Conservation (phyloP, 2,113 vertebrate genomes). For the Cyrtonyx montezumae region DNA sequence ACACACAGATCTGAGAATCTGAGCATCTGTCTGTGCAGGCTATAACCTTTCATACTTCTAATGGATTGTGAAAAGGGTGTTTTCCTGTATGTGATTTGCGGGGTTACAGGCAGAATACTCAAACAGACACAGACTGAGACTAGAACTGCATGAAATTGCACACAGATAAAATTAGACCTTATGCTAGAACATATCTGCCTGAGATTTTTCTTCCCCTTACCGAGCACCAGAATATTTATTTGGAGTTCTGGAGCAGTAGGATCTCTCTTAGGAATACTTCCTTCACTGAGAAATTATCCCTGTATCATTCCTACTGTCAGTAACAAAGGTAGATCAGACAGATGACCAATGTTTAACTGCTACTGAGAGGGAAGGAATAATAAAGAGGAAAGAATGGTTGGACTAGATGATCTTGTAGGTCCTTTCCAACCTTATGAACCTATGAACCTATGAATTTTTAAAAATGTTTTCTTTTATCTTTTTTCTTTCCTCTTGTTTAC, state of each 20-base stretch:
- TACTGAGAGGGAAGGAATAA: background rate
- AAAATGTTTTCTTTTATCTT: background rate
- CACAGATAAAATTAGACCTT: background rate
- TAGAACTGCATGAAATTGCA: background rate
- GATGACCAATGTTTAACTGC: background rate
- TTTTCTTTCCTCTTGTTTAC: background rate
- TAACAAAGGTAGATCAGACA: background rate
- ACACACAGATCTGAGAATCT: background rate
- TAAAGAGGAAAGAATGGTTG: background rate
- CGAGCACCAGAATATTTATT: background rate
- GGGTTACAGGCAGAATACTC: background rate
- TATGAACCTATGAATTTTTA: too few species aligned
- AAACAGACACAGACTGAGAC: background rate
- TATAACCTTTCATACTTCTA: background rate
- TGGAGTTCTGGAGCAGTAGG: background rate
- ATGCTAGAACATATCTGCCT: accelerated
- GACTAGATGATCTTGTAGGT: too few species aligned
- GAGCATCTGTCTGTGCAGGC: background rate
- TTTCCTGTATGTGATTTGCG: background rate
- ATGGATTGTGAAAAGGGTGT: background rate
- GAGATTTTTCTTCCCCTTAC: background rate
- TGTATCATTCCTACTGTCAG: background rate
- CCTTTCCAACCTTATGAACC: too few species aligned
- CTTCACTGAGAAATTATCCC: background rate
- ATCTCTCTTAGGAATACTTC: background rate